Evolutionary conservation across 35 echinoderm and acorn worm species (phyloP).

Genomic region (Apostichopus californicus): DNA sequence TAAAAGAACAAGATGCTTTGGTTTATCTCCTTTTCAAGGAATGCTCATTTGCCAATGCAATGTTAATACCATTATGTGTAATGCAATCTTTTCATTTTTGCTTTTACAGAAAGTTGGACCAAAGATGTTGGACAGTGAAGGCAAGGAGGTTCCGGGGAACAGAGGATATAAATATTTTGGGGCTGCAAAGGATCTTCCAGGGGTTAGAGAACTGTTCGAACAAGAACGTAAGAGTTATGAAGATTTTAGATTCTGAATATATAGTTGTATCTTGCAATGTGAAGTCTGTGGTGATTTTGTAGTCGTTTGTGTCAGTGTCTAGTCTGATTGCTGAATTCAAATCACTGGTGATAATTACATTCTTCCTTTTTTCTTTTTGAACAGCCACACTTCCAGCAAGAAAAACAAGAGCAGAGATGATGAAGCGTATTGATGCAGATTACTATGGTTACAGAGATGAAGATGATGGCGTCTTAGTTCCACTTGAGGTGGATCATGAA

Average conservation of each 20-base stretch:
- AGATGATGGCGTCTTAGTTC: slow-evolving; percentile 98
- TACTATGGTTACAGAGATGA: slow-evolving; percentile 99
- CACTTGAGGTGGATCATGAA: slow-evolving; percentile 95
- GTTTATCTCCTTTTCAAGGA: too few species aligned
- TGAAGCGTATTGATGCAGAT: slow-evolving; percentile 99
- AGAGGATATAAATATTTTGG: slow-evolving; percentile 99
- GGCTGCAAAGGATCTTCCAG: slow-evolving; percentile 95
- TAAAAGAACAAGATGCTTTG: too few species aligned
- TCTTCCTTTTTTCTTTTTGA: slow-evolving; percentile 4
- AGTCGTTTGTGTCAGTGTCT: too few species aligned
- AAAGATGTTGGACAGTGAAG: slow-evolving; percentile 97
- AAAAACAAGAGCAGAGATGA: slow-evolving; percentile 91
- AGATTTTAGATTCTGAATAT: too few species aligned
- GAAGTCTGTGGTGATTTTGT: too few species aligned
- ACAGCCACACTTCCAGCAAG: slow-evolving; percentile 81
- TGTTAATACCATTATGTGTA: background rate
- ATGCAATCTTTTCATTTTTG: background rate
- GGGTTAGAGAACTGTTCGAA: slow-evolving; percentile 98
- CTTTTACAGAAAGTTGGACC: slow-evolving; percentile 91
- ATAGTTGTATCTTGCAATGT: too few species aligned
- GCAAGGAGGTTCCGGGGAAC: slow-evolving; percentile 82
- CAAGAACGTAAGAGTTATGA: slow-evolving; percentile 82
- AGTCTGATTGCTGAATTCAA: too few species aligned
- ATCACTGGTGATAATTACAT: too few species aligned
- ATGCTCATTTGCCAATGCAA: too few species aligned